phyloP scores from a whole-genome alignment of 2,888 invertebrate species.

The Linyphia triangularis region DNA sequence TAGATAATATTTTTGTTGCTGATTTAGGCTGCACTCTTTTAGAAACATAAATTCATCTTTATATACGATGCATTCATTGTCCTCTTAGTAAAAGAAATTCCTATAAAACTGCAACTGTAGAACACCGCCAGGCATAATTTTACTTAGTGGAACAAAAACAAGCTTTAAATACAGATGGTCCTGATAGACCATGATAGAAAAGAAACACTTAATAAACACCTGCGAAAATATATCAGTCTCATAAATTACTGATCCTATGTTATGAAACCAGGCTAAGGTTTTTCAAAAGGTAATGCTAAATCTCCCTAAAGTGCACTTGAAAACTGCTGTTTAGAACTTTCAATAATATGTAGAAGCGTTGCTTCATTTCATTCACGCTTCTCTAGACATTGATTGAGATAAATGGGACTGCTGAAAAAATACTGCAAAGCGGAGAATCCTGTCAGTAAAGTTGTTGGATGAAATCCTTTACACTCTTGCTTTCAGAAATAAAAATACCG shows the following conservation, averaged over 20 bases:
- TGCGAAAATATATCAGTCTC: background rate
- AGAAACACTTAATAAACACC: background rate
- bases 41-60: too few relatives aligned
- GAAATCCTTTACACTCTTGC: background rate
- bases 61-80: too few relatives aligned
- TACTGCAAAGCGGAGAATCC: background rate
- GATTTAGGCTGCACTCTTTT: too few relatives aligned
- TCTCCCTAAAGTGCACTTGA: background rate
- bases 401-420: constrained; percentile 39
- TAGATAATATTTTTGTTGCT: too few relatives aligned
- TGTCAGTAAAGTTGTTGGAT: constrained; percentile 31
- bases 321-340: constrained; percentile 11
- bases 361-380: constrained; percentile 18
- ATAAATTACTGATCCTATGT: too few relatives aligned
- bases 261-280: background rate
- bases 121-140: too few relatives aligned
- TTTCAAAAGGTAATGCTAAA: background rate
- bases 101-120: too few relatives aligned
- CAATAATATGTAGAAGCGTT: constrained; percentile 13
- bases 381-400: constrained; percentile 38
- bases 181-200: too few relatives aligned
- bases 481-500: constrained; percentile 9
- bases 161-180: too few relatives aligned
- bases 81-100: too few relatives aligned
- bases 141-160: too few relatives aligned